Evolutionary conservation across 1,140 invertebrate species (phyloP).

Genomic region (Drosophila funebris): DNA sequence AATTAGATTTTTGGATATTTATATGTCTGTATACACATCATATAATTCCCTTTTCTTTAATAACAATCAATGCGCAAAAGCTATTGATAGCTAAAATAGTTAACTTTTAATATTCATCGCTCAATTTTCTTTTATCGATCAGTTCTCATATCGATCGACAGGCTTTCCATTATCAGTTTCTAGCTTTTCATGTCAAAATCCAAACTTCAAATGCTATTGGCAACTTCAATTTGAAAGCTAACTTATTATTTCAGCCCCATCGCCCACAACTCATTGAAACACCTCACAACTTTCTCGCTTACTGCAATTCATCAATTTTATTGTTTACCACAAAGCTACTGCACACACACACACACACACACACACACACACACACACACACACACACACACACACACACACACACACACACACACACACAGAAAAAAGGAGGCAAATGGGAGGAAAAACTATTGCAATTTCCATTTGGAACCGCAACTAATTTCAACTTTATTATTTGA

Average conservation of each 20-base stretch:
- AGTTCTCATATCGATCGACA: no score
- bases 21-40: no score
- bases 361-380: no score
- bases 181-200: background rate
- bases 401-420: no score
- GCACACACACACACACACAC: background rate
- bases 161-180: background rate
- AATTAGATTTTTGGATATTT: no score
- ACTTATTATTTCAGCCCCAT: background rate
- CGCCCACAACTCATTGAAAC: background rate
- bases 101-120: no score
- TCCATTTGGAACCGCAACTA: slow-evolving; percentile 73
- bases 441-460: slow-evolving; percentile 60
- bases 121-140: no score
- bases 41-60: no score
- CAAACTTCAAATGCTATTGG: background rate
- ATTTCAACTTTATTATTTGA: slow-evolving; percentile 79
- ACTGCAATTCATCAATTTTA: slow-evolving; percentile 65
- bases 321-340: slow-evolving; percentile 41
- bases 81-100: no score
- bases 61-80: no score
- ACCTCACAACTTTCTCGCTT: slow-evolving; percentile 20
- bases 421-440: background rate
- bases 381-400: no score
- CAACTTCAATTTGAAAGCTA: slow-evolving; percentile 2